Evolutionary conservation across 2,113 vertebrate genomes (phyloP).

Genomic region (Aegypius monachus): DNA sequence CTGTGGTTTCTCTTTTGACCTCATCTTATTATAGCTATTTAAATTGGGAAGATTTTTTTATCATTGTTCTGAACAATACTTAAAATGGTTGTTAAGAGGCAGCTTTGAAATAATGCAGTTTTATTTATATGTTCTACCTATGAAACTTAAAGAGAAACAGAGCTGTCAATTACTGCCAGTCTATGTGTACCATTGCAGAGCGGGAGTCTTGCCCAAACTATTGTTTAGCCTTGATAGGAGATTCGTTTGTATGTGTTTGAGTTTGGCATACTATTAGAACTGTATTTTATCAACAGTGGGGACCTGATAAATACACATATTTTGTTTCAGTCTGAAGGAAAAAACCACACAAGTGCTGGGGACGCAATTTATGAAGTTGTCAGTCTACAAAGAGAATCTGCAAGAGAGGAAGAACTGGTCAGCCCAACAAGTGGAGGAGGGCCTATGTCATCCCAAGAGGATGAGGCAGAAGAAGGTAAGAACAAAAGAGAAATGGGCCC

Average conservation of each 20-base stretch:
- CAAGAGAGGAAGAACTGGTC: conserved; percentile 74
- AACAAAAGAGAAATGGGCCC: neutral
- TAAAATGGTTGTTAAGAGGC: neutral
- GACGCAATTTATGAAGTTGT: conserved; percentile 93
- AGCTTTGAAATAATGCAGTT: neutral
- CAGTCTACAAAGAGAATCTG: conserved; percentile 88
- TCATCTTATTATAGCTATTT: neutral
- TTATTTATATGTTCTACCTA: neutral
- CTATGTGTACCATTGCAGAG: neutral
- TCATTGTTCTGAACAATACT: neutral
- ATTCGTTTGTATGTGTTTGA: neutral
- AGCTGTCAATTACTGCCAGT: neutral
- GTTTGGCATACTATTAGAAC: neutral
- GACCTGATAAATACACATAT: neutral
- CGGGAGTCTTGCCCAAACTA: neutral
- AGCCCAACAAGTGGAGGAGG: conserved; percentile 74
- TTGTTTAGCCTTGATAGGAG: neutral
- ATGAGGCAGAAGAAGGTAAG: conserved; percentile 92
- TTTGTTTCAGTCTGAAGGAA: conserved; percentile 79
- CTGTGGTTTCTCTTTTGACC: neutral
- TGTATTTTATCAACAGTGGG: neutral
- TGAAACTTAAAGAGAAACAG: neutral
- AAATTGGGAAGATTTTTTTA: neutral
- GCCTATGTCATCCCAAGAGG: conserved; percentile 82
- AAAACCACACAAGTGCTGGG: conserved; percentile 73